These are phyloP conservation scores for Noctua pronuba DNA, from an alignment of 2,888 invertebrate species.

Conservation along the genomic window DNA sequence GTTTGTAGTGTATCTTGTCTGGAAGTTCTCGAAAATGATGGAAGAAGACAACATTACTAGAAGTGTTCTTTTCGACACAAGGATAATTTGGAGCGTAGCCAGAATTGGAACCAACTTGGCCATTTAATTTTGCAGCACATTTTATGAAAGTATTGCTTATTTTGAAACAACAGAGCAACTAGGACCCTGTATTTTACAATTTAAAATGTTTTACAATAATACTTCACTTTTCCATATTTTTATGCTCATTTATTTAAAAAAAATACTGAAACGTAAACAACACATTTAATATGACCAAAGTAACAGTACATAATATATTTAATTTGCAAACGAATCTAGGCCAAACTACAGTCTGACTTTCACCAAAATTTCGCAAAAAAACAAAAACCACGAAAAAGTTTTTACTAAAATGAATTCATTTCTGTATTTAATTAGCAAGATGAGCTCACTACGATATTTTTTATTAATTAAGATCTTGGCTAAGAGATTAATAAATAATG, in stretches of 20 bases:
- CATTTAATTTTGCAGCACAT: background rate
- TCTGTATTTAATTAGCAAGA: slow-evolving; percentile 56
- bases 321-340: slow-evolving; percentile 47
- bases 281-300: background rate
- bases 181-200: background rate
- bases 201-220: background rate
- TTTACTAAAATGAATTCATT: slow-evolving; percentile 37
- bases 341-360: slow-evolving; percentile 37
- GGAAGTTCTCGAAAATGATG: background rate
- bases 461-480: slow-evolving; percentile 52
- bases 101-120: background rate
- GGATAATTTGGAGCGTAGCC: background rate
- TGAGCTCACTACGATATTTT: slow-evolving; percentile 40
- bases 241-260: background rate
- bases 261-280: background rate
- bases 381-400: slow-evolving; percentile 29
- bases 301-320: slow-evolving; percentile 48
- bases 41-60: background rate
- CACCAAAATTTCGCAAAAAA: slow-evolving; percentile 60
- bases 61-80: background rate
- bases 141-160: background rate
- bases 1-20: background rate
- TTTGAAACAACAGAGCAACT: background rate
- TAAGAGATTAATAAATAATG: slow-evolving; percentile 36
- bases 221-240: background rate